Evolutionary conservation across 2,113 vertebrate species (phyloP).

Genomic region (Sinosuthora webbiana): DNA sequence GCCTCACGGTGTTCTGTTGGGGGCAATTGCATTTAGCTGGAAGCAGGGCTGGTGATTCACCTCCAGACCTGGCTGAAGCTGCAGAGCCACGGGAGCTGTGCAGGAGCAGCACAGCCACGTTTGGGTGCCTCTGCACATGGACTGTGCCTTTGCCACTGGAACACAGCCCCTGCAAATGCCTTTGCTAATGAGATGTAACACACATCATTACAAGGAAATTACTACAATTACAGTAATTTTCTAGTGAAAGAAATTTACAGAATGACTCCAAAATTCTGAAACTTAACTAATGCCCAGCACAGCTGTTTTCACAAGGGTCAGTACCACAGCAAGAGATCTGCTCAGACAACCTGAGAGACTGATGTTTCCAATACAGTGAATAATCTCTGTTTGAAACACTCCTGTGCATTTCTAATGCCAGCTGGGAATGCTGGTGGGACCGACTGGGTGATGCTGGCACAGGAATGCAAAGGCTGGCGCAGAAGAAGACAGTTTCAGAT

Average conservation of each 20-base stretch:
- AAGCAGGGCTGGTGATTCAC: background rate
- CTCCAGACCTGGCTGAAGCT: background rate
- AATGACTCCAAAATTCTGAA: background rate
- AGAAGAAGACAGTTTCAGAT: background rate
- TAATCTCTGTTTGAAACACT: background rate
- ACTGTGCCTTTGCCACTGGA: rapidly evolving
- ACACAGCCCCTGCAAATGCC: background rate
- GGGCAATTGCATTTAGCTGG: background rate
- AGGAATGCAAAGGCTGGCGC: background rate
- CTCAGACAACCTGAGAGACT: rapidly evolving
- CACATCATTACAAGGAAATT: background rate
- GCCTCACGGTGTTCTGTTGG: rapidly evolving
- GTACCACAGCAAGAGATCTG: background rate
- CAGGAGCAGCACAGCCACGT: background rate
- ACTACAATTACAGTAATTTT: background rate
- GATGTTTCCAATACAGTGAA: background rate
- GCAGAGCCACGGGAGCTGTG: background rate
- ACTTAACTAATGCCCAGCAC: background rate
- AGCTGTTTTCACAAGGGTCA: background rate
- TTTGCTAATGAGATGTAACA: background rate
- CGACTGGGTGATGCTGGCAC: background rate
- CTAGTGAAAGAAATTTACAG: background rate
- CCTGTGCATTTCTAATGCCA: background rate
- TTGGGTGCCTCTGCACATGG: background rate
- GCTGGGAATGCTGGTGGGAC: background rate